Conservation (phyloP, 2,888 invertebrate species). For the Alcis repandata region DNA sequence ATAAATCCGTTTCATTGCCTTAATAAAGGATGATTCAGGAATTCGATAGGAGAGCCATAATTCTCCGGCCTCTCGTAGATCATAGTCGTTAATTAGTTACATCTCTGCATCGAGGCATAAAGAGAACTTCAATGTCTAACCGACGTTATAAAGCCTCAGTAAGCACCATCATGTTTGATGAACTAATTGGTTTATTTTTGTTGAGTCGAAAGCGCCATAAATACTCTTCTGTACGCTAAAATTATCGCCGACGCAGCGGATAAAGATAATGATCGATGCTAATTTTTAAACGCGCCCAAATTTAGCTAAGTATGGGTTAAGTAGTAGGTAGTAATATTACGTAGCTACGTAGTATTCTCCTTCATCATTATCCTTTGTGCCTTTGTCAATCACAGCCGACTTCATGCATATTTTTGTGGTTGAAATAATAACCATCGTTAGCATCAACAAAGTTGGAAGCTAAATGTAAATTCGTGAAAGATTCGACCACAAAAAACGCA, state of each 20-base stretch:
- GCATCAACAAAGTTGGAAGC: slow-evolving; percentile 73
- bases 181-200: slow-evolving; percentile 44
- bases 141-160: slow-evolving; percentile 29
- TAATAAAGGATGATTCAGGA: slow-evolving; percentile 83
- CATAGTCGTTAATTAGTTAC: slow-evolving; percentile 71
- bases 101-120: slow-evolving; percentile 34
- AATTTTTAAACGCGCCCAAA: slow-evolving; percentile 55
- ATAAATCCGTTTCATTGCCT: slow-evolving; percentile 85
- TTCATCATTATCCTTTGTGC: slow-evolving; percentile 65
- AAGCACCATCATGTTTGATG: slow-evolving; percentile 40
- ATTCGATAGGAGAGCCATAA: slow-evolving; percentile 78
- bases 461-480: slow-evolving; percentile 84
- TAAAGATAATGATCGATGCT: slow-evolving; percentile 44
- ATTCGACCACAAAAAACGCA: slow-evolving; percentile 76
- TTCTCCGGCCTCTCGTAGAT: slow-evolving; percentile 71
- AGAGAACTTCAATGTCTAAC: slow-evolving; percentile 33
- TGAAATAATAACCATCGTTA: slow-evolving; percentile 83
- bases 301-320: neutral
- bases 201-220: slow-evolving; percentile 18
- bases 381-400: slow-evolving; percentile 79
- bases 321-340: slow-evolving; percentile 57
- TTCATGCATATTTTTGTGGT: slow-evolving; percentile 80
- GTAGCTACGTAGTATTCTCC: slow-evolving; percentile 51
- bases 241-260: slow-evolving; percentile 22
- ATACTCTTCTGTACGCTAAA: slow-evolving; percentile 20